These are phyloP conservation scores for Panulirus ornatus DNA, from an alignment of 1,140 invertebrate genomes.

Conservation along the genomic window DNA sequence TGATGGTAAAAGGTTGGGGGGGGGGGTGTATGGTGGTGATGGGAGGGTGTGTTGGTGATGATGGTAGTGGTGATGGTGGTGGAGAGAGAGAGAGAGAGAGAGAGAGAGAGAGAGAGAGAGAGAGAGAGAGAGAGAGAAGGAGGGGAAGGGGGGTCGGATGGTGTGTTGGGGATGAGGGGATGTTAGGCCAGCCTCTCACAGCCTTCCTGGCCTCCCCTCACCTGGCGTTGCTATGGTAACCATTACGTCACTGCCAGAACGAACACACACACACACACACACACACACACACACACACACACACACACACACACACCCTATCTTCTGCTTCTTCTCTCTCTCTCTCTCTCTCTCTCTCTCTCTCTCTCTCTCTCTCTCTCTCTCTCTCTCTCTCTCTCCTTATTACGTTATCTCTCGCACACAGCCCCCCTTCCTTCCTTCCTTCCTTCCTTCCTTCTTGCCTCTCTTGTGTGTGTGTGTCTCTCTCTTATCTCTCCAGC, in stretches of 20 bases:
- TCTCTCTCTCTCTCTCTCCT: neutral
- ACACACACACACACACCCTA: neutral
- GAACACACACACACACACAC: no score
- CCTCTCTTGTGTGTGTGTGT: neutral
- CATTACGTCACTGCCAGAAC: neutral
- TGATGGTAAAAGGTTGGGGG: no score
- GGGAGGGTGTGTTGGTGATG: no score
- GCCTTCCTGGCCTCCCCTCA: no score
- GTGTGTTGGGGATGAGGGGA: no score
- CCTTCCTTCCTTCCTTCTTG: neutral
- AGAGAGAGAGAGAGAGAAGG: no score
- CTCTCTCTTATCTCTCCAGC: no score
- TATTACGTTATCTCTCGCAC: neutral
- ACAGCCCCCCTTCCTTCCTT: neutral
- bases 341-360: neutral
- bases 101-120: neutral
- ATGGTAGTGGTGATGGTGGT: no score
- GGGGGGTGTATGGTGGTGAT: no score
- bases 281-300: no score
- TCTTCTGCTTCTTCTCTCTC: neutral
- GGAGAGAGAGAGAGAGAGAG: neutral
- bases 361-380: neutral
- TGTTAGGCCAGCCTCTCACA: no score
- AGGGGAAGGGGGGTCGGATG: no score
- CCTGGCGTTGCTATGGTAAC: neutral